Evolutionary conservation across 2,797 vertebrate species (phyloP), one percentile per base, ranked within the genome.

Genomic region (Rhadinocentrus ornatus): DNA sequence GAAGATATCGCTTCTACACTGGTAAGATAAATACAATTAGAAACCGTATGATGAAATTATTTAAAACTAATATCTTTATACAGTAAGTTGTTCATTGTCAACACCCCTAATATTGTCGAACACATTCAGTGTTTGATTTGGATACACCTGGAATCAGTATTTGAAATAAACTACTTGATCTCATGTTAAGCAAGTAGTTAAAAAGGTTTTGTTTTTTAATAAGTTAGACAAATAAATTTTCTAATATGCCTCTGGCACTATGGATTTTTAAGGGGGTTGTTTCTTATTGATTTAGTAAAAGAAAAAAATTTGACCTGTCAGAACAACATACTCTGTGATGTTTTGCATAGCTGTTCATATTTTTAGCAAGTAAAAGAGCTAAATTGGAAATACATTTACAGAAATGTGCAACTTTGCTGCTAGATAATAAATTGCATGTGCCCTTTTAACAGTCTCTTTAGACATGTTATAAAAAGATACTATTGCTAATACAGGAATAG

Each of bases 1-100:
- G 97, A 99, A 80, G 98, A 99, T 80, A 99, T 99, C 3, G 98
- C 98, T 2, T 99, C 98, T 3, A 99, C 98, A 16, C 90, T 99
- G 96, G 98, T 99, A 85, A 95, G 93, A 66, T n/a, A 26, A n/a
- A 48, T 48, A 18, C 22, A 44, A 54, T 15, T 15, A 34, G 6
- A 27, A 54, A 15, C 10, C n/a, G 10, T 5, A 6, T 50, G 15
- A 32, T 2, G 20, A 61, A 44, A 10, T 15, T 6, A 18, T 44
- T 3, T 1, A 4, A 2, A 48, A 31, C 1, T n/a, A 46, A n/a
- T 3, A 31, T 48, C 1, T n/a, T n/a, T 8, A 1, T 46, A n/a
- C 6, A n/a, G 20, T 3, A 46, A 46, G 20, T 46, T 46, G 44
- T 46, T 46, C 44, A n/a, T 10, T 18, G 6, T 20, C n/a, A 2